Evolutionary conservation across 2,113 vertebrate species (phyloP).

Genomic region (Macquaria australasica): DNA sequence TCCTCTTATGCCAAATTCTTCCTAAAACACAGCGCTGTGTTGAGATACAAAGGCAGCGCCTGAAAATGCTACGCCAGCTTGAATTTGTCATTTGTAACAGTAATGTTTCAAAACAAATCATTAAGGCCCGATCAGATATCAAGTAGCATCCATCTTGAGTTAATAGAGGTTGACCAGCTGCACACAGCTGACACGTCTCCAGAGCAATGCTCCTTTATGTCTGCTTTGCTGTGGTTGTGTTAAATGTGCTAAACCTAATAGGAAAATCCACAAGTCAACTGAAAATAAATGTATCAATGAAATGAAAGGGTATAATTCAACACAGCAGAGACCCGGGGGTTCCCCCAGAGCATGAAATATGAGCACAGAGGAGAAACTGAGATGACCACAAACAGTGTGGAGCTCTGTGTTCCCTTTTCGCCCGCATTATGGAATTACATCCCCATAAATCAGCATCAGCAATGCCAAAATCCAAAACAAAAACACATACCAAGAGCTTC

Average conservation of each 20-base stretch:
- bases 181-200: constrained; percentile 31
- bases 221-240: constrained; percentile 20
- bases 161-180: constrained; percentile 34
- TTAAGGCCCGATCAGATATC: constrained; percentile 27
- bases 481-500: constrained; percentile 27
- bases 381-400: constrained; percentile 20
- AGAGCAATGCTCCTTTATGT: constrained; percentile 13
- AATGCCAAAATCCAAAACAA: constrained; percentile 44
- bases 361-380: constrained; percentile 31
- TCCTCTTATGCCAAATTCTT: constrained; percentile 36
- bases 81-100: constrained; percentile 31
- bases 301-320: constrained; percentile 16
- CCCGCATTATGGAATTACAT: constrained; percentile 14
- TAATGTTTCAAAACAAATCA: constrained; percentile 42
- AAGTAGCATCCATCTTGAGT: constrained; percentile 36
- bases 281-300: constrained; percentile 49
- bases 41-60: not conserved
- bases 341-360: constrained; percentile 36
- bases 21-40: constrained; percentile 6
- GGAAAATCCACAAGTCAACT: constrained; percentile 31
- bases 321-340: constrained; percentile 8
- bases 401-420: constrained; percentile 22
- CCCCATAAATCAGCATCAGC: constrained; percentile 5
- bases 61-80: constrained; percentile 12
- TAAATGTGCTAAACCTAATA: constrained; percentile 35